Evolutionary conservation across 2,888 invertebrate genomes (phyloP).

Genomic region (Prosopocoilus inquinatus): DNA sequence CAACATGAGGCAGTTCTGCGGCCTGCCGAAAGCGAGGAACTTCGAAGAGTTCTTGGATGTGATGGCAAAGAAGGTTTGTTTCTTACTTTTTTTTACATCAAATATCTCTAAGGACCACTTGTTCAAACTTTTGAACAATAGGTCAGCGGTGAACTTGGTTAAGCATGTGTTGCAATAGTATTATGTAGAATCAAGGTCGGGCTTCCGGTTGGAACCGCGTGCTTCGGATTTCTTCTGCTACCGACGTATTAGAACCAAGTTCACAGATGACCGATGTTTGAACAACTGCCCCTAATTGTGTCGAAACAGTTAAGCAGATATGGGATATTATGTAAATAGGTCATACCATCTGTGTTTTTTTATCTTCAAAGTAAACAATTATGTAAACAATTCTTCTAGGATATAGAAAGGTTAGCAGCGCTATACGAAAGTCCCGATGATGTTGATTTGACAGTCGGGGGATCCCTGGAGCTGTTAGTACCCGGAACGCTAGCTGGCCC

Average conservation of each 20-base stretch:
- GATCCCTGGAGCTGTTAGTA: constrained; percentile 74
- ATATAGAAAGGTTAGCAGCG: constrained; percentile 61
- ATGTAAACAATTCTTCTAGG: constrained; percentile 51
- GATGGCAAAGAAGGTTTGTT: constrained; percentile 61
- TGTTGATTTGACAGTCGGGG: constrained; percentile 84
- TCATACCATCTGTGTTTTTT: not conserved
- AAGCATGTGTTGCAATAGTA: too few species aligned
- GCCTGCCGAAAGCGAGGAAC: constrained; percentile 63
- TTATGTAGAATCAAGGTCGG: too few species aligned
- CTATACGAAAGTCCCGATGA: constrained; percentile 75
- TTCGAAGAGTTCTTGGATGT: constrained; percentile 72
- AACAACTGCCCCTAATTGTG: too few species aligned
- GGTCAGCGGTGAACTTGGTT: too few species aligned
- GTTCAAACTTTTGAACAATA: too few species aligned
- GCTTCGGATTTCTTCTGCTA: too few species aligned
- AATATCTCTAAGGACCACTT: not conserved
- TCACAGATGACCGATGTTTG: too few species aligned
- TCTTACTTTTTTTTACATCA: too few species aligned
- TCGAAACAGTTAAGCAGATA: not conserved
- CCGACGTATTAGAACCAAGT: too few species aligned
- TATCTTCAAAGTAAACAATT: not conserved
- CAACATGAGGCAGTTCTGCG: constrained; percentile 73
- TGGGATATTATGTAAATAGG: too few species aligned
- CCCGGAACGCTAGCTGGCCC: constrained; percentile 80
- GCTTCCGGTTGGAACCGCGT: too few species aligned